phyloP scores from a whole-genome alignment of 1,140 invertebrate species.

The Drosophila watanabei region DNA sequence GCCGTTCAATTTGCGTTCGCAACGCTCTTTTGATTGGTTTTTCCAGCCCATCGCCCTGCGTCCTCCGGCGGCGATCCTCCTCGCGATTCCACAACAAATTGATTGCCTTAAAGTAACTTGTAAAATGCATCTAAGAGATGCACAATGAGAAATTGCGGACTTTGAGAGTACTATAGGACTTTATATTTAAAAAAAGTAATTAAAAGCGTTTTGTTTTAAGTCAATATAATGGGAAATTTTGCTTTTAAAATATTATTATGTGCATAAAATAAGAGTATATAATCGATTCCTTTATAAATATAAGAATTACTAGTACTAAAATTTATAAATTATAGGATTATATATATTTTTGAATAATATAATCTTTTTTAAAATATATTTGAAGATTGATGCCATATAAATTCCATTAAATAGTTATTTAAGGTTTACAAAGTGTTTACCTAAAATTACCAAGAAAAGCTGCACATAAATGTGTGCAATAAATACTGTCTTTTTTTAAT shows the following conservation, averaged over 20 bases:
- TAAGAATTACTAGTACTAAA: too few species aligned
- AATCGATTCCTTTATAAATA: neutral
- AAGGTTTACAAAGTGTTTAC: too few species aligned
- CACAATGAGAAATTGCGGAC: neutral
- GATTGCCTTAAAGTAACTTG: slow-evolving; percentile 84
- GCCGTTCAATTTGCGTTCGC: slow-evolving; percentile 84
- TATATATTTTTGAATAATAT: too few species aligned
- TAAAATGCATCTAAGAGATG: slow-evolving; percentile 75
- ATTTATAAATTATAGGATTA: too few species aligned
- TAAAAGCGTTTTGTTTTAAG: neutral
- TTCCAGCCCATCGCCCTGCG: slow-evolving; percentile 45
- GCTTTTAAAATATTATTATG: neutral
- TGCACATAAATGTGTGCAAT: too few species aligned
- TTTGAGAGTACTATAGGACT: neutral
- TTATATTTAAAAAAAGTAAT: too few species aligned
- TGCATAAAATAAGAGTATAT: too few species aligned
- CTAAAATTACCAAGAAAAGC: too few species aligned
- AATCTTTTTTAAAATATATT: too few species aligned
- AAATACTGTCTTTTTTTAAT: neutral
- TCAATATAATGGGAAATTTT: too few species aligned
- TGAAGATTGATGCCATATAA: too few species aligned
- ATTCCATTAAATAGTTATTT: too few species aligned
- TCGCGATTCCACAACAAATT: slow-evolving; percentile 66
- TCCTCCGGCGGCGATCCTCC: slow-evolving; percentile 3
- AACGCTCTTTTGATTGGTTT: slow-evolving; percentile 84